A percentile compares a stretch with the other conserved stretches of the same genome.
These are phyloP conservation scores for Arizona elegans DNA, from an alignment of 2,113 vertebrate species.

Conservation along the genomic window DNA sequence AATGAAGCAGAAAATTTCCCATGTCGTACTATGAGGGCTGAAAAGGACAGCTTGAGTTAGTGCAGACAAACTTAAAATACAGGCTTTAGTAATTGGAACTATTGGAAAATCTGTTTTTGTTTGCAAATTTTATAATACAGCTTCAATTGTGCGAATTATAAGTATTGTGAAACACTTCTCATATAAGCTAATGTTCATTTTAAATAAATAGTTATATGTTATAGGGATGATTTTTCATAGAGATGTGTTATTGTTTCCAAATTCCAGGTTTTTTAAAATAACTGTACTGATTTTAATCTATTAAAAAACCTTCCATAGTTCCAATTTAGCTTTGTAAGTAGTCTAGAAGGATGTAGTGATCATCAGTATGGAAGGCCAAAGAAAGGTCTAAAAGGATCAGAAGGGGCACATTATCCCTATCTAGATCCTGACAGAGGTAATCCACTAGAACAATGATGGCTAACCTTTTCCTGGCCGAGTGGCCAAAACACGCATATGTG, in stretches of 20 bases:
- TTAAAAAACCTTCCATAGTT: neutral
- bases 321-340: neutral
- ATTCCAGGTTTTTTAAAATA: neutral
- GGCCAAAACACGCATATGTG: no score
- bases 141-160: neutral
- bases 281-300: neutral
- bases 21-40: neutral
- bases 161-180: neutral
- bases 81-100: constrained; percentile 16
- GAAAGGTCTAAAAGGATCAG: neutral
- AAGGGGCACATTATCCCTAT: neutral
- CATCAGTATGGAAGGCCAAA: neutral
- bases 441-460: neutral
- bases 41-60: neutral
- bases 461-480: no score
- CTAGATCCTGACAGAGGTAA: neutral
- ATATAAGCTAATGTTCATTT: neutral
- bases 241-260: neutral
- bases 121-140: neutral
- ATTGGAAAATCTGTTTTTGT: constrained; percentile 10
- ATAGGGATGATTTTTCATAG: neutral
- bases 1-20: constrained; percentile 27
- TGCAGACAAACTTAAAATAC: constrained; percentile 12
- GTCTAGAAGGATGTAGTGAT: neutral
- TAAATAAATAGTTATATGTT: neutral